A percentile compares a stretch with the other conserved stretches of the same genome.
phyloP scores from a whole-genome alignment of 2,797 vertebrate species.

The Darevskia mixta region DNA sequence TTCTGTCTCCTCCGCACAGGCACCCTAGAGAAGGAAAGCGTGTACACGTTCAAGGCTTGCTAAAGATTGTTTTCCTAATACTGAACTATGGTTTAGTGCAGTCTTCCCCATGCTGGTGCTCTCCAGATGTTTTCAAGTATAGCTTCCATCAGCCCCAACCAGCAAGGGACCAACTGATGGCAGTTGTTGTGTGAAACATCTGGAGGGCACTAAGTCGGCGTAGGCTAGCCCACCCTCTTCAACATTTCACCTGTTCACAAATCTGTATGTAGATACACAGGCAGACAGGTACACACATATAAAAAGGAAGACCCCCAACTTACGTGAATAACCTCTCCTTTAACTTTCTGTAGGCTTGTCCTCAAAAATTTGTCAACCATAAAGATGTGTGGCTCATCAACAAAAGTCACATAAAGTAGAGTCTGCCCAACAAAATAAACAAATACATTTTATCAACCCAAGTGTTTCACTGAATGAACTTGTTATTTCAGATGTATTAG shows the following conservation, averaged over 20 bases:
- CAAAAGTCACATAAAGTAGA: slow-evolving; percentile 84
- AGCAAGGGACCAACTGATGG: neutral
- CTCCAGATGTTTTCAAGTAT: neutral
- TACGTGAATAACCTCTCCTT: slow-evolving; percentile 73
- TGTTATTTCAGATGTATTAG: neutral
- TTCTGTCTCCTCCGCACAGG: neutral
- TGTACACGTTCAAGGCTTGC: neutral
- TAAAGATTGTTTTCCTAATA: neutral
- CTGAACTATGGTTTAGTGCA: neutral
- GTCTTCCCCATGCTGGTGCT: neutral
- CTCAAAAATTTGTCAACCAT: slow-evolving; percentile 78
- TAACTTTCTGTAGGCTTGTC: slow-evolving; percentile 80
- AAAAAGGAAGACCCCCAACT: slow-evolving; percentile 39
- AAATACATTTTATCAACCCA: neutral
- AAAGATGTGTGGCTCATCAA: slow-evolving; percentile 81
- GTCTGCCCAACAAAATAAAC: slow-evolving; percentile 67
- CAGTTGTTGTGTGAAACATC: neutral
- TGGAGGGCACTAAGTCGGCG: neutral
- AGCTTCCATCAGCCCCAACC: too few species aligned
- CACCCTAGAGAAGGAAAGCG: neutral
- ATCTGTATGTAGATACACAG: neutral
- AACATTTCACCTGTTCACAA: neutral
- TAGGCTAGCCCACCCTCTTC: neutral
- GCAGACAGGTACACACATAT: neutral
- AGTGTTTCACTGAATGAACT: neutral